A percentile compares a stretch with the other conserved stretches of the same genome.
Conservation (phyloP, 2,888 invertebrate genomes). For the Buathra laborator region DNA sequence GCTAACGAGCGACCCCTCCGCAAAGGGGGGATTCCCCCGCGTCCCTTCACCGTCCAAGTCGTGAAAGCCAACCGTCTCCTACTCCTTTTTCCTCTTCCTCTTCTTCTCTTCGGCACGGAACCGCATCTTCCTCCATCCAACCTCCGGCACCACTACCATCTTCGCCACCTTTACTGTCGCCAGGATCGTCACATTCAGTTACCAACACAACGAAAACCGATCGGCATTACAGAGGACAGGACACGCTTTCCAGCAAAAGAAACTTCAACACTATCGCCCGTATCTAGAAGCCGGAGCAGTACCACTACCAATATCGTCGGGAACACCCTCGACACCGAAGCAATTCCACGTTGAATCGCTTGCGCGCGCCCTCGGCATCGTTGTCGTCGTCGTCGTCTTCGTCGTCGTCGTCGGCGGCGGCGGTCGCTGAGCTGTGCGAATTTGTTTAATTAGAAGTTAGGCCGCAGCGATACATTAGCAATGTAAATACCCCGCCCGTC, state of each 20-base stretch:
- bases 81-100: conserved; percentile 49
- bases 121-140: conserved; percentile 45
- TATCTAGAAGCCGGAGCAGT: conserved; percentile 3
- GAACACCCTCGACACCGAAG: conserved; percentile 62
- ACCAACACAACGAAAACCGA: conserved; percentile 30
- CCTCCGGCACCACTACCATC: conserved; percentile 53
- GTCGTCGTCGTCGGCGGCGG: conserved; percentile 62
- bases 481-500: conserved; percentile 81
- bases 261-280: conserved; percentile 42
- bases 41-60: conserved; percentile 37
- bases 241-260: conserved; percentile 57
- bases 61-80: conserved; percentile 50
- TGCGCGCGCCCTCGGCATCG: conserved; percentile 20
- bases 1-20: conserved; percentile 84
- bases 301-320: conserved; percentile 24
- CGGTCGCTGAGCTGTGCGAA: conserved; percentile 82
- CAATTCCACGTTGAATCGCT: conserved; percentile 75
- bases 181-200: conserved; percentile 29
- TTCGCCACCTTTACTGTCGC: conserved; percentile 53
- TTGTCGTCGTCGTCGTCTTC: conserved; percentile 32
- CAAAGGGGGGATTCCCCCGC: conserved; percentile 54
- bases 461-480: conserved; percentile 84
- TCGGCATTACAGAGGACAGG: conserved; percentile 51
- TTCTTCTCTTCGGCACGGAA: conserved; percentile 37
- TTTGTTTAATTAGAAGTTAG: conserved; percentile 85